Percentiles rank a stretch among this genome's conserved stretches.
Evolutionary conservation across 2,797 vertebrate genomes (phyloP).

Genomic region (Amblyraja radiata): DNA sequence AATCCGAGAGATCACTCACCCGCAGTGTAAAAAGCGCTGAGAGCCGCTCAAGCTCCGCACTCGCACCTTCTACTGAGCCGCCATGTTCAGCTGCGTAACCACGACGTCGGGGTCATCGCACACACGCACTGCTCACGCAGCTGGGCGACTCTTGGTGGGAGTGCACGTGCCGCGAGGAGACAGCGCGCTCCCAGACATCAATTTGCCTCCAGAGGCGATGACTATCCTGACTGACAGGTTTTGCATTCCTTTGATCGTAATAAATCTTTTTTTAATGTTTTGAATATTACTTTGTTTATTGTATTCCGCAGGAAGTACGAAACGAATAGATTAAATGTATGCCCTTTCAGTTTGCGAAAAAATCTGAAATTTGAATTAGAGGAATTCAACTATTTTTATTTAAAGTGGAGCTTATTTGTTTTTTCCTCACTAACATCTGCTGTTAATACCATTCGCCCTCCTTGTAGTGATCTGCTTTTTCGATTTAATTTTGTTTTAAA

Average conservation of each 20-base stretch:
- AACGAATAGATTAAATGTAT: too few species aligned
- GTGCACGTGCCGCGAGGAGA: neutral
- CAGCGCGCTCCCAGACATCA: neutral
- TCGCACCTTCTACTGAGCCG: conserved; percentile 11
- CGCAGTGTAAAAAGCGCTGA: neutral
- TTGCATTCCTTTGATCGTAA: neutral
- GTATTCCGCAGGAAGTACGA: too few species aligned
- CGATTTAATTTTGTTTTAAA: neutral
- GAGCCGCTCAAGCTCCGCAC: neutral
- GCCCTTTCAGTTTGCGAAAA: too few species aligned
- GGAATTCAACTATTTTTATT: too few species aligned
- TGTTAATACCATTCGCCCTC: neutral
- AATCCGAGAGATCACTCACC: neutral
- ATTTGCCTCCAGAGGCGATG: neutral
- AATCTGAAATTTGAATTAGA: too few species aligned
- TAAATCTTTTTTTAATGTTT: neutral
- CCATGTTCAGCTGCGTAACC: conserved; percentile 32
- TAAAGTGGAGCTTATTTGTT: too few species aligned
- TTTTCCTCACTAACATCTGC: neutral
- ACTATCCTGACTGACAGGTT: neutral
- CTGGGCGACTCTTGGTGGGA: neutral
- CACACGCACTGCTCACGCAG: neutral
- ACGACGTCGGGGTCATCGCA: neutral
- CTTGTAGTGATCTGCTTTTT: neutral
- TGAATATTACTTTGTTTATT: too few species aligned